Conservation (phyloP, 2,113 vertebrate genomes). For the Pristiophorus japonicus region DNA sequence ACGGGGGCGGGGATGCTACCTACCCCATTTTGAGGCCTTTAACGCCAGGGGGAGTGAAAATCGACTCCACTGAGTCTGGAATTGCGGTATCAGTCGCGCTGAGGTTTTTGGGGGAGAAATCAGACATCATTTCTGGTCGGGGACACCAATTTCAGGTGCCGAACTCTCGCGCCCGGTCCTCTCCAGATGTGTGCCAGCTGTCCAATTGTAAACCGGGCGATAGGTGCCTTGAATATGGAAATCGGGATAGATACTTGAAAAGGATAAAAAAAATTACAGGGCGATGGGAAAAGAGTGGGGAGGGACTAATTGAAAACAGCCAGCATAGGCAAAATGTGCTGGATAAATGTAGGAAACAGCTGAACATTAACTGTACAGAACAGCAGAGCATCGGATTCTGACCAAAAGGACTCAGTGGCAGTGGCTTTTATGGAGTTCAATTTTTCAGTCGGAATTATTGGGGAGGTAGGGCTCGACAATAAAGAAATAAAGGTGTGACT, state of each 20-base stretch:
- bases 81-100: too few species aligned
- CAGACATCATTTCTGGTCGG: background rate
- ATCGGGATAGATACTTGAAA: background rate
- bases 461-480: background rate
- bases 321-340: background rate
- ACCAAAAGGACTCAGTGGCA: background rate
- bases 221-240: background rate
- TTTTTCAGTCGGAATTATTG: background rate
- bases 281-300: background rate
- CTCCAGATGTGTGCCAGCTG: background rate
- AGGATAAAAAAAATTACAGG: background rate
- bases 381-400: background rate
- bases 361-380: background rate
- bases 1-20: too few species aligned
- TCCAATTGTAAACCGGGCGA: background rate
- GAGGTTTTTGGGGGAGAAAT: background rate
- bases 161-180: background rate
- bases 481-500: background rate
- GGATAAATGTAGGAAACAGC: background rate
- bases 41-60: background rate
- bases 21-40: too few species aligned
- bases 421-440: background rate
- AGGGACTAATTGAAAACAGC: background rate
- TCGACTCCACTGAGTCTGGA: background rate
- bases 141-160: background rate